These are phyloP conservation scores for Glyphotaelius pellucidus DNA, from an alignment of 2,888 invertebrate species.

Conservation along the genomic window DNA sequence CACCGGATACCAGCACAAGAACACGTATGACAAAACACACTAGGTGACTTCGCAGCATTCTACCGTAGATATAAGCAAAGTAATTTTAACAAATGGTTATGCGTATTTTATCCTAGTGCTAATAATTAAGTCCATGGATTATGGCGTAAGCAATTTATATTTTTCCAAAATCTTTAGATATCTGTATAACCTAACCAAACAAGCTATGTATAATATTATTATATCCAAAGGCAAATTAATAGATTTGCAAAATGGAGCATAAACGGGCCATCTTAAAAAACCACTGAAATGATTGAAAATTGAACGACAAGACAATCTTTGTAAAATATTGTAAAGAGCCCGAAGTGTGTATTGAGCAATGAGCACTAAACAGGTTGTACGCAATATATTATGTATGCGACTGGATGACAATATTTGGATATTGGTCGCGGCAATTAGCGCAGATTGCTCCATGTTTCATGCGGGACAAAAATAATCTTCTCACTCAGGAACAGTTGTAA, in stretches of 20 bases:
- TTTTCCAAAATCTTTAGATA: conserved; percentile 40
- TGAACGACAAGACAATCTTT: neutral
- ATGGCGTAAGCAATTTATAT: conserved; percentile 43
- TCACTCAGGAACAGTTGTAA: neutral
- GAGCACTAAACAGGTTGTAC: neutral
- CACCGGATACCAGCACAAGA: conserved; percentile 90
- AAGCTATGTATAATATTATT: neutral
- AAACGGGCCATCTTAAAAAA: neutral
- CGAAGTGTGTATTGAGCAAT: neutral
- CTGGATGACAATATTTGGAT: too few species aligned
- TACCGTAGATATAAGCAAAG: neutral
- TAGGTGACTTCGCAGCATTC: conserved; percentile 2
- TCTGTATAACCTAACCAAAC: neutral
- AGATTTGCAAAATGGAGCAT: neutral
- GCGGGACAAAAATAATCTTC: neutral
- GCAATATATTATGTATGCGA: too few species aligned
- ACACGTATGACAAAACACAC: conserved; percentile 81
- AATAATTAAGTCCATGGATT: conserved; percentile 5
- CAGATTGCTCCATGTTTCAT: too few species aligned
- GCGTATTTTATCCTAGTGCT: conserved; percentile 15
- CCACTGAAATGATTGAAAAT: neutral
- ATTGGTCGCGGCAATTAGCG: neutral
- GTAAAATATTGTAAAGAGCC: neutral
- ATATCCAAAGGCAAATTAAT: too few species aligned
- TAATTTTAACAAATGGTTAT: conserved; percentile 22